Evolutionary conservation across 2,113 vertebrate species (phyloP).

Genomic region (Zosterops hypoxanthus): DNA sequence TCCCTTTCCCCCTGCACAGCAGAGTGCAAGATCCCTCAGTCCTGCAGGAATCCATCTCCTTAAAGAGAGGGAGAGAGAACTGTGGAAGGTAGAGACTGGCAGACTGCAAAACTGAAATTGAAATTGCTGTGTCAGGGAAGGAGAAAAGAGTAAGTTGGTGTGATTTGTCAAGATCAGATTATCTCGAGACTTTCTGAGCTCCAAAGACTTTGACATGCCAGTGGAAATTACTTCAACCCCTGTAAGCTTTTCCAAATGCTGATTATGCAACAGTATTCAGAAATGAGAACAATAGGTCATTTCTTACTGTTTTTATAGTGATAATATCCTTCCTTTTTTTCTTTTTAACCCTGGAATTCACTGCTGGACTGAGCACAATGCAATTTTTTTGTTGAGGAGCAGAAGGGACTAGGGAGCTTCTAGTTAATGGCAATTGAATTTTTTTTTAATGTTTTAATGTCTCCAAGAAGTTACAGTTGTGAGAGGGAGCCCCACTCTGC

Average conservation of each 20-base stretch:
- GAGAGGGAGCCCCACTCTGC: background rate
- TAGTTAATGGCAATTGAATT: background rate
- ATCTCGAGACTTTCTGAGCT: background rate
- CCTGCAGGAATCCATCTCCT: rapidly evolving
- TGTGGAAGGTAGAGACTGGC: background rate
- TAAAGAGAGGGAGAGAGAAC: rapidly evolving
- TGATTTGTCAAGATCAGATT: background rate
- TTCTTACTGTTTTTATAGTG: background rate
- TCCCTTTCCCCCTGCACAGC: background rate
- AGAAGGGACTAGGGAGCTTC: background rate
- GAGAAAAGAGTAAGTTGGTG: background rate
- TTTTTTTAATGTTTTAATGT: background rate
- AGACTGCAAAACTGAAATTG: background rate
- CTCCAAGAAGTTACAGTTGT: background rate
- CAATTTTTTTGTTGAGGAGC: background rate
- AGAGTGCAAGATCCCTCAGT: background rate
- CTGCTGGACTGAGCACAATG: background rate
- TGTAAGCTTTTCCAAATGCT: background rate
- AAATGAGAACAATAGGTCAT: background rate
- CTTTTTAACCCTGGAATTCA: background rate
- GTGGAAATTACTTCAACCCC: background rate
- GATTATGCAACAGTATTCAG: background rate
- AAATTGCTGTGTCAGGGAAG: background rate
- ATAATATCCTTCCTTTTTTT: background rate
- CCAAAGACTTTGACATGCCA: background rate